Evolutionary conservation across 2,113 vertebrate genomes (phyloP), one percentile per base, ranked within the genome.

Genomic region (Proterorhinus semilunaris): DNA sequence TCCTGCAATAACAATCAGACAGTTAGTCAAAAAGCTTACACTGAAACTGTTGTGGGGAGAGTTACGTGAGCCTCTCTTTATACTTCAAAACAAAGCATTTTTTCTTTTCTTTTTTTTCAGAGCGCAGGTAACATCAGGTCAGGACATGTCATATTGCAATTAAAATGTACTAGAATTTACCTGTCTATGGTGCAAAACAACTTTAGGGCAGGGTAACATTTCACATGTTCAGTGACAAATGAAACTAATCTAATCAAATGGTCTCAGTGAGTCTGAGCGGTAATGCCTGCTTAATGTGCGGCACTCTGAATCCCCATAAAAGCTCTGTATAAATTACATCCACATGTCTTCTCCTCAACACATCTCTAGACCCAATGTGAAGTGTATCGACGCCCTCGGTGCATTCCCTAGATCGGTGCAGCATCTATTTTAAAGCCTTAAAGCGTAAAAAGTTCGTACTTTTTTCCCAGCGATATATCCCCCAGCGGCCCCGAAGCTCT

Each of bases 401-500:
- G 51, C 51, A 53, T 53, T 53, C 13, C 50, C 51, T 11, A 27
- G 17, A 57, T 21, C 10, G 11, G 17, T 57, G 8, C 10, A 5
- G 54, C 10, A 6, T 57, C 21, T 57, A 57, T 57, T 57, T 21
- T 21, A 52, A 27, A 57, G 17, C 54, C 53, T 55, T 16, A 36
- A 59, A 42, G 55, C 55, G 43, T n/a, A n/a, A n/a, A n/a, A n/a
- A n/a, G 6, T 4, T 51, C 78, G 92, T 91, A 98, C 96, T 95
- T 92, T 94, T 84, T 91, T 96, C 72, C 97, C 97, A 53, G 93
- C 97, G 57, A 98, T 96, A 90, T 98, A 98, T 84, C 97, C 97
- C 84, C 97, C 96, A 13, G 95, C 91, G 71, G 94, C 94, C 36
- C 96, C 94, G 52, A 98, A 98, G 87, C 96, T 97, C 91, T 98